Evolutionary conservation across 2,888 invertebrate species (phyloP).

Genomic region (Hydraecia micacea): DNA sequence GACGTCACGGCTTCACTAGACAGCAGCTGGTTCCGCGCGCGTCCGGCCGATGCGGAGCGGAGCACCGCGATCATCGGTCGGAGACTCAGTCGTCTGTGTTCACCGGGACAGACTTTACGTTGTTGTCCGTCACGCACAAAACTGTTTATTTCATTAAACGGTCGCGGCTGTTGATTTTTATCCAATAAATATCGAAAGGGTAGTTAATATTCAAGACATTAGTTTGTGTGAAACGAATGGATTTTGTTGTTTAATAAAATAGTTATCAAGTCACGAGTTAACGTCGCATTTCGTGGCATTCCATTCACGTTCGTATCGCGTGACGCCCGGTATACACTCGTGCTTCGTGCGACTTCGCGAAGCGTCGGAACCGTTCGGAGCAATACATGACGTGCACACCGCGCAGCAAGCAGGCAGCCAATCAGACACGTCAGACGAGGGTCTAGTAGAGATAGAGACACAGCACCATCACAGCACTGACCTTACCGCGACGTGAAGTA

Average conservation of each 20-base stretch:
- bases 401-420: background rate
- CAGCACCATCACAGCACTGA: background rate
- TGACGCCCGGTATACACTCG: conserved; percentile 16
- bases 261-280: conserved; percentile 18
- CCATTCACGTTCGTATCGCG: conserved; percentile 28
- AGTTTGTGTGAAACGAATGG: conserved; percentile 1
- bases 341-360: conserved; percentile 31
- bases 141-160: background rate
- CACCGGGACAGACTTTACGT: conserved; percentile 12
- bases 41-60: conserved; percentile 21
- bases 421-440: conserved; percentile 1
- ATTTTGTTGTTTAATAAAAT: conserved; percentile 19
- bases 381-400: conserved; percentile 11
- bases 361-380: conserved; percentile 30
- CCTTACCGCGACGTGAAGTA: background rate
- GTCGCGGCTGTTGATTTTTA: background rate
- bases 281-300: conserved; percentile 37
- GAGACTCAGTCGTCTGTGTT: conserved; percentile 30
- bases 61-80: conserved; percentile 8
- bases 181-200: background rate
- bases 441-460: background rate
- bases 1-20: background rate
- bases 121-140: background rate
- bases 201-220: background rate
- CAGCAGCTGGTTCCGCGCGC: conserved; percentile 5